Evolutionary conservation across 1,140 invertebrate genomes (phyloP).

Genomic region (Drosophila persimilis): DNA sequence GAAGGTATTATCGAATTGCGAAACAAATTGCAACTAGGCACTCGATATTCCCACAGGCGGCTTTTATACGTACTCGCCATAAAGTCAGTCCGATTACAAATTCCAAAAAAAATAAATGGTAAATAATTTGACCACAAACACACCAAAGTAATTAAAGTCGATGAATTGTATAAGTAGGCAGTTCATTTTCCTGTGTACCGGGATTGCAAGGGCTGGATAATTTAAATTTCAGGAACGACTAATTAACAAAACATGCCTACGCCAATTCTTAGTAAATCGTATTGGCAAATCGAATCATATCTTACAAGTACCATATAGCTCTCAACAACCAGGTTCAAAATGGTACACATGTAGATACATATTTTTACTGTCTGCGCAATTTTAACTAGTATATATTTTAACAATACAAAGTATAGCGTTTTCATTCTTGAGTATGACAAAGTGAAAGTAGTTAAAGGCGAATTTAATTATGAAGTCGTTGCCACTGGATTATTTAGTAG

Average conservation of each 20-base stretch:
- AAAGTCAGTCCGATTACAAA: constrained; percentile 47
- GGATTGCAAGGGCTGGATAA: constrained; percentile 22
- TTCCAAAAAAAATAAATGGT: constrained; percentile 58
- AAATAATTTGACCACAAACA: constrained; percentile 67
- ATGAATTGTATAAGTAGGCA: constrained; percentile 59
- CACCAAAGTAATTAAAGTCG: constrained; percentile 60
- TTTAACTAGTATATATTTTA: no score
- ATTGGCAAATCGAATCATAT: background rate
- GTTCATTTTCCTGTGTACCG: constrained; percentile 40
- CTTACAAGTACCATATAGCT: no score
- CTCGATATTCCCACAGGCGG: constrained; percentile 15
- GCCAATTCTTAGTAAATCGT: background rate
- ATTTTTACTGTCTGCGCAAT: no score
- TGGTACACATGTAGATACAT: no score
- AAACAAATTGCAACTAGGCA: constrained; percentile 64
- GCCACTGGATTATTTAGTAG: constrained; percentile 15
- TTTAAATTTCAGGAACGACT: constrained; percentile 20
- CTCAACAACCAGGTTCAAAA: no score
- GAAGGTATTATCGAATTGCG: constrained; percentile 50
- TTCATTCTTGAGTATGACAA: no score
- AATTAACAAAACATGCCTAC: constrained; percentile 30
- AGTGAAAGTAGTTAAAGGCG: no score
- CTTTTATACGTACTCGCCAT: constrained; percentile 62
- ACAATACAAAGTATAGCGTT: no score
- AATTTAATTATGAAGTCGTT: background rate